Conservation (phyloP, 2,888 invertebrate genomes). For the Sinhomidia bicolor region DNA sequence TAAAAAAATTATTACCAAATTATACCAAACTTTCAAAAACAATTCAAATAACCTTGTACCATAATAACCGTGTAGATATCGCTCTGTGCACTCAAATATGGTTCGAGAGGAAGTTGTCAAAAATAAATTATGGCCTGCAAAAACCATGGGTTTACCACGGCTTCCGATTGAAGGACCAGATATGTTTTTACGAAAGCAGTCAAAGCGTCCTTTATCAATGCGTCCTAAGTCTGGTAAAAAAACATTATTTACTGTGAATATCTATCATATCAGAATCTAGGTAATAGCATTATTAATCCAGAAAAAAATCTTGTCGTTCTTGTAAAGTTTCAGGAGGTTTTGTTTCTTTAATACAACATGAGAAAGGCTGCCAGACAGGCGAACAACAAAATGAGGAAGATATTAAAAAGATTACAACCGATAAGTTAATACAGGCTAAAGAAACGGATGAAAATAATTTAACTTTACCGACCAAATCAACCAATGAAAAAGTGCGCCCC, state of each 20-base stretch:
- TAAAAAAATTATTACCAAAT: no score
- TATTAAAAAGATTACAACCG: no score
- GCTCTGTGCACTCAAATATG: conserved; percentile 71
- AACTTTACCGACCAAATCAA: not conserved
- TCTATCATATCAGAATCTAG: no score
- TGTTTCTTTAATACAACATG: conserved; percentile 36
- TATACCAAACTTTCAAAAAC: no score
- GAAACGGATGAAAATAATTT: not conserved
- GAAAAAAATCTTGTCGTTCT: no score
- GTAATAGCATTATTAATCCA: no score
- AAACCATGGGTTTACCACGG: conserved; percentile 87
- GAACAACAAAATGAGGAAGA: conserved; percentile 10
- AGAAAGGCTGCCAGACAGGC: conserved; percentile 39
- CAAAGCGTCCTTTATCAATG: conserved; percentile 81
- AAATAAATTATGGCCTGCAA: conserved; percentile 65
- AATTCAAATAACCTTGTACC: not conserved
- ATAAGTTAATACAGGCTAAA: no score
- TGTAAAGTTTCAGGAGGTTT: no score
- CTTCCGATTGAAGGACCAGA: conserved; percentile 85
- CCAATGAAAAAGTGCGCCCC: not conserved
- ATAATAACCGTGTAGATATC: conserved; percentile 65
- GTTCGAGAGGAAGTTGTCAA: conserved; percentile 71
- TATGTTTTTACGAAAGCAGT: conserved; percentile 86
- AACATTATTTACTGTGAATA: no score
- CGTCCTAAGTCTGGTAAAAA: conserved; percentile 55